Conservation (phyloP, 1,140 invertebrate genomes). For the Nautilus pompilius region DNA sequence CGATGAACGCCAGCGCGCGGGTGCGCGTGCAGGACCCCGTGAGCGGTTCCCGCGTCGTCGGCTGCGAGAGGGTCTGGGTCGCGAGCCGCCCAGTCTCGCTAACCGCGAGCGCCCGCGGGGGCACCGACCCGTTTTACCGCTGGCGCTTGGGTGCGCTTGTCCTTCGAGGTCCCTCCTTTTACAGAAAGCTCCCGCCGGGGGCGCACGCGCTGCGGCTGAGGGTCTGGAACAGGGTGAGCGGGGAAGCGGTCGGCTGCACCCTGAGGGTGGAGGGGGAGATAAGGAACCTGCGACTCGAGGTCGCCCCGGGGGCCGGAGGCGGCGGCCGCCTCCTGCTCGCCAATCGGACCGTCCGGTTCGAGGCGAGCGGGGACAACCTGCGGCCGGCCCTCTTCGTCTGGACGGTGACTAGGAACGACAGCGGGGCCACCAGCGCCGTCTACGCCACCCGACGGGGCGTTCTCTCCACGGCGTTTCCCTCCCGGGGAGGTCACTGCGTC, state of each 20-base stretch:
- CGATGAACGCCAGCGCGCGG: too few species aligned
- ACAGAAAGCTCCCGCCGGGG: slow-evolving; percentile 8
- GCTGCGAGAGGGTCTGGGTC: too few species aligned
- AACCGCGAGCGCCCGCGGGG: too few species aligned
- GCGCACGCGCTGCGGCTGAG: slow-evolving; percentile 10
- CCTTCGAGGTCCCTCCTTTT: slow-evolving; percentile 14
- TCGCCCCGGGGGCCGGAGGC: slow-evolving; percentile 1
- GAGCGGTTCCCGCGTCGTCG: too few species aligned
- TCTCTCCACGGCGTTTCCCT: slow-evolving; percentile 8
- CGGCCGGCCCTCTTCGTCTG: slow-evolving; percentile 9
- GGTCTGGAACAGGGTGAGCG: slow-evolving; percentile 12
- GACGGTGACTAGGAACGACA: neutral
- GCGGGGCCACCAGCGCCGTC: neutral
- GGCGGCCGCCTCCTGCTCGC: slow-evolving; percentile 1
- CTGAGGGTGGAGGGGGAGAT: neutral
- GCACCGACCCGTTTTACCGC: too few species aligned
- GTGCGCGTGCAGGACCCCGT: too few species aligned
- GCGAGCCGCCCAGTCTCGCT: too few species aligned
- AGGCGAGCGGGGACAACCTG: slow-evolving; percentile 6
- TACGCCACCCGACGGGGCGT: neutral
- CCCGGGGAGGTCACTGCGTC: slow-evolving; percentile 16
- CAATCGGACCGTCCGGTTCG: slow-evolving; percentile 14
- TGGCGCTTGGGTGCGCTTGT: too few species aligned
- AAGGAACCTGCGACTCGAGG: neutral
- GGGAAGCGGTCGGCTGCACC: neutral